These are phyloP conservation scores for Chalcis sispes DNA, from an alignment of 2,888 invertebrate species.

Conservation along the genomic window DNA sequence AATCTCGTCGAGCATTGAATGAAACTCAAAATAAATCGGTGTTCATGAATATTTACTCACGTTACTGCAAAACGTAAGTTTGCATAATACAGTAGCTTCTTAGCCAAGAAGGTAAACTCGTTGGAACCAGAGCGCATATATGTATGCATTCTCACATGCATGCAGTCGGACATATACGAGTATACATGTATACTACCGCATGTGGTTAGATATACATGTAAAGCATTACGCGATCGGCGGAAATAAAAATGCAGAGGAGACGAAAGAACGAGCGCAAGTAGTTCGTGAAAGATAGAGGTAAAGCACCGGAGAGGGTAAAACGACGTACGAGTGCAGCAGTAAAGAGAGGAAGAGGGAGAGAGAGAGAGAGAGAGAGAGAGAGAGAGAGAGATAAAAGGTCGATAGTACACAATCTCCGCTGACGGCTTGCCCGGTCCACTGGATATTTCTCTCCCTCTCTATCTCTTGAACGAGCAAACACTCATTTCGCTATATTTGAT, in stretches of 20 bases:
- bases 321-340: too few species aligned
- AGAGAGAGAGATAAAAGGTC: constrained; percentile 17
- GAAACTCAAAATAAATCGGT: constrained; percentile 24
- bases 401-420: constrained; percentile 45
- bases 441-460: constrained; percentile 46
- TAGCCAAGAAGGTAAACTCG: constrained; percentile 6
- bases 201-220: background rate
- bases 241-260: background rate
- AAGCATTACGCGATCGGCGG: background rate
- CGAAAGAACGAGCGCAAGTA: too few species aligned
- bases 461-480: constrained; percentile 54
- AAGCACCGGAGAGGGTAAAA: too few species aligned
- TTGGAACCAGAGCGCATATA: background rate
- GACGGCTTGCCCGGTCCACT: constrained; percentile 23
- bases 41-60: constrained; percentile 46
- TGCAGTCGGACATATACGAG: background rate
- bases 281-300: too few species aligned
- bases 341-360: too few species aligned
- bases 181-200: background rate
- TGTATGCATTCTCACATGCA: background rate
- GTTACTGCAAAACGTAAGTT: constrained; percentile 7
- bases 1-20: constrained; percentile 14
- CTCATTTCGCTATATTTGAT: constrained; percentile 59
- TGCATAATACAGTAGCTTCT: constrained; percentile 28
- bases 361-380: too few species aligned